Evolutionary conservation across 1,140 invertebrate genomes (phyloP).

Genomic region (Mylabris phalerata): DNA sequence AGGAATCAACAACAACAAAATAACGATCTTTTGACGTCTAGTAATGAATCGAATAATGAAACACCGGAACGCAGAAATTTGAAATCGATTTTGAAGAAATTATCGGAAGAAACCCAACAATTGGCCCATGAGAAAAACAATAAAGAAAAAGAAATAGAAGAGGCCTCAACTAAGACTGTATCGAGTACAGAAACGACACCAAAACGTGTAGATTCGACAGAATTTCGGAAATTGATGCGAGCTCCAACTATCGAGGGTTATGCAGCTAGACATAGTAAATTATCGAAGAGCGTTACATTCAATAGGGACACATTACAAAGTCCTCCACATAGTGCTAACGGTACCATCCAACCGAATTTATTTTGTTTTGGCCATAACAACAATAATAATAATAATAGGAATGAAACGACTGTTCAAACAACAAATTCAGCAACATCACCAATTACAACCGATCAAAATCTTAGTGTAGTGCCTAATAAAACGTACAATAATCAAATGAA

Average conservation of each 20-base stretch:
- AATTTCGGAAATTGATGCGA: constrained; percentile 59
- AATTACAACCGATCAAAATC: background rate
- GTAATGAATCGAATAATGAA: constrained; percentile 76
- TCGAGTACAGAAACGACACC: constrained; percentile 40
- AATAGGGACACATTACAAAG: constrained; percentile 75
- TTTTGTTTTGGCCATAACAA: constrained; percentile 25
- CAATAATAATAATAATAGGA: too few species aligned
- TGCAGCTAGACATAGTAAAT: constrained; percentile 76
- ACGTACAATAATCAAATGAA: constrained; percentile 35
- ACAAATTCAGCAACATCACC: background rate
- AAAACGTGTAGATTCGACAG: constrained; percentile 46
- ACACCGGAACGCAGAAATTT: constrained; percentile 72
- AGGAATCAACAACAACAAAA: background rate
- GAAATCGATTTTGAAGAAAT: constrained; percentile 78
- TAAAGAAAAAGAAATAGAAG: constrained; percentile 6
- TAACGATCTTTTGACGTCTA: constrained; percentile 36
- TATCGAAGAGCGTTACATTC: constrained; percentile 83
- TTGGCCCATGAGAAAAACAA: background rate
- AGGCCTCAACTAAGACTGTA: background rate
- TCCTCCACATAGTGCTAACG: constrained; percentile 54
- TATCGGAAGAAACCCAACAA: constrained; percentile 57
- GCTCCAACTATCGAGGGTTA: constrained; percentile 80
- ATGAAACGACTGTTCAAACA: constrained; percentile 5
- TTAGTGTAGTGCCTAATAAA: constrained; percentile 23
- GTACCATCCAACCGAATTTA: constrained; percentile 22